A percentile compares a stretch with the other conserved stretches of the same genome.
Evolutionary conservation across 2,113 vertebrate genomes (phyloP).

Genomic region (Bettongia penicillata): DNA sequence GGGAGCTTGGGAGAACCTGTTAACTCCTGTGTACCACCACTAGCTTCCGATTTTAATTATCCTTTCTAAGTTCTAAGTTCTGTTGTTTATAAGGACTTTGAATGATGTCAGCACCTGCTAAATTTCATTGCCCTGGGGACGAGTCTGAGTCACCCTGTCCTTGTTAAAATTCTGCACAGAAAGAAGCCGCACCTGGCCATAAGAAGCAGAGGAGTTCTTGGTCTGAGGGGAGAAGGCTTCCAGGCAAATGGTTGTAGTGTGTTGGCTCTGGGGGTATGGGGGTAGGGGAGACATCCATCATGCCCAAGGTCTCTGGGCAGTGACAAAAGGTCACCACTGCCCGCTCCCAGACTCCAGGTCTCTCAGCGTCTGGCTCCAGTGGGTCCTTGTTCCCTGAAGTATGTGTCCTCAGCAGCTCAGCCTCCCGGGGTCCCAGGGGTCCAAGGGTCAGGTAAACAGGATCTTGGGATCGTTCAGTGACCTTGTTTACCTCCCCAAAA

Average conservation of each 20-base stretch:
- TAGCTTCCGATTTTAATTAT: neutral
- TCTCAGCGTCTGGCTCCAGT: neutral
- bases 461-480: slow-evolving; percentile 69
- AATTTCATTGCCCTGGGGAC: neutral
- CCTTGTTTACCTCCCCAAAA: slow-evolving; percentile 81
- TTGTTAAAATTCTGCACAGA: neutral
- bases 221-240: neutral
- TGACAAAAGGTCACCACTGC: neutral
- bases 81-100: neutral
- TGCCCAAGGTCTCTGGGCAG: neutral
- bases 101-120: neutral
- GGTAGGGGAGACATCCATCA: neutral
- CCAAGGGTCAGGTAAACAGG: slow-evolving; percentile 82
- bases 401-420: neutral
- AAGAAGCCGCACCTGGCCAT: neutral
- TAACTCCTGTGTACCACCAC: neutral
- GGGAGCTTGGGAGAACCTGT: neutral
- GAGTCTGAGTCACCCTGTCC: neutral
- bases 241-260: neutral
- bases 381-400: neutral
- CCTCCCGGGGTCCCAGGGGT: neutral
- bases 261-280: neutral
- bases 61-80: neutral
- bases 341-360: neutral
- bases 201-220: neutral